A percentile compares a stretch with the other conserved stretches of the same genome.
phyloP scores from a whole-genome alignment of 2,888 invertebrate species.

The Sesia bembeciformis region DNA sequence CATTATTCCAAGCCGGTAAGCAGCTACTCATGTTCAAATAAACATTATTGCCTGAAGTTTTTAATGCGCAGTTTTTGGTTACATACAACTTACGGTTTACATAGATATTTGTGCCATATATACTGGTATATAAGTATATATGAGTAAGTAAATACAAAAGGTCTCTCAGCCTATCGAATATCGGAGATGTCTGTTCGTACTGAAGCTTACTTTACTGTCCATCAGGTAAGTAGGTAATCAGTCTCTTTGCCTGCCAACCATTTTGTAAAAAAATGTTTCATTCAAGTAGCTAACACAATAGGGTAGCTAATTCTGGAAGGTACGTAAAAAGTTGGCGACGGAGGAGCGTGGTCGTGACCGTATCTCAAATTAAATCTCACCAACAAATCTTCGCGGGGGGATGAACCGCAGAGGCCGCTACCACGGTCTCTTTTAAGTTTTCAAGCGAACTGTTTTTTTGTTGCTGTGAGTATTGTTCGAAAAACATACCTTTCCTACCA shows the following conservation, averaged over 20 bases:
- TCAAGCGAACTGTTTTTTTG: not conserved
- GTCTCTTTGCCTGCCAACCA: not conserved
- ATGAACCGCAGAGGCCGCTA: slow-evolving; percentile 26
- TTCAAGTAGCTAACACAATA: slow-evolving; percentile 24
- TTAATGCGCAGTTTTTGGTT: too few species aligned
- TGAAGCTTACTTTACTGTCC: too few species aligned
- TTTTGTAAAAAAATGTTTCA: slow-evolving; percentile 4
- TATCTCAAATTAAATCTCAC: slow-evolving; percentile 72
- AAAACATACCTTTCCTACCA: too few species aligned
- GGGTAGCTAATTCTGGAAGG: slow-evolving; percentile 39
- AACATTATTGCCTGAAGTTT: too few species aligned
- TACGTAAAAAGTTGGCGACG: slow-evolving; percentile 60
- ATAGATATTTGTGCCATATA: too few species aligned
- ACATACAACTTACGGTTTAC: too few species aligned
- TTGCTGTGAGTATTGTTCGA: not conserved
- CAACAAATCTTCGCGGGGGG: slow-evolving; percentile 63
- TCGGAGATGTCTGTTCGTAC: too few species aligned
- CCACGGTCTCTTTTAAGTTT: not conserved
- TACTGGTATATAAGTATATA: too few species aligned
- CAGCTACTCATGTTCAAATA: too few species aligned
- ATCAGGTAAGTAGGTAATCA: not conserved
- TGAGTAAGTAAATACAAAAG: too few species aligned
- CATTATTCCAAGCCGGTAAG: too few species aligned
- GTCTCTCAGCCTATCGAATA: too few species aligned
- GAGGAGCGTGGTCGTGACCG: slow-evolving; percentile 51